These are phyloP conservation scores for Melierax canorus DNA, from an alignment of 2,113 vertebrate species.

Conservation along the genomic window DNA sequence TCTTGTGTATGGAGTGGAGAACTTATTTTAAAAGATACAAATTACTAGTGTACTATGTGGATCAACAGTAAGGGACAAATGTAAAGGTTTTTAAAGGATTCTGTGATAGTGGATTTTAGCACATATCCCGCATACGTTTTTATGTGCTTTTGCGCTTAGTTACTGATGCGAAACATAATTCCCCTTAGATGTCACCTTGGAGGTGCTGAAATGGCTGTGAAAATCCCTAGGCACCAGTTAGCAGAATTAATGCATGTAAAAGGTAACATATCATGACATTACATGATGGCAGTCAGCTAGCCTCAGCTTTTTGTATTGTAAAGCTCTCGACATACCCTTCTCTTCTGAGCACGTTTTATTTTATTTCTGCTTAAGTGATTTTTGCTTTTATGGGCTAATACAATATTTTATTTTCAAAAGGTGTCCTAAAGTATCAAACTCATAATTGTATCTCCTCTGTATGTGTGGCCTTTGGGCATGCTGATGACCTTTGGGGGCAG, in stretches of 20 bases:
- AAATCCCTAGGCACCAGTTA: background rate
- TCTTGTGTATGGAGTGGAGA: background rate
- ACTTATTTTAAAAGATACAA: background rate
- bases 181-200: background rate
- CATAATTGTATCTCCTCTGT: background rate
- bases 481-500: background rate
- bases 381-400: background rate
- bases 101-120: background rate
- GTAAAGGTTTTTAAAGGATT: background rate
- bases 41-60: background rate
- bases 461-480: background rate
- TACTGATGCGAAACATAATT: background rate
- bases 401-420: background rate
- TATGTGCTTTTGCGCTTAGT: background rate
- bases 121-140: background rate
- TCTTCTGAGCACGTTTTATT: background rate
- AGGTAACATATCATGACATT: background rate
- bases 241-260: background rate
- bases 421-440: background rate
- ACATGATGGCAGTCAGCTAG: background rate
- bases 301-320: background rate
- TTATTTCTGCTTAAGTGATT: background rate
- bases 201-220: slow-evolving; percentile 15
- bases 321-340: background rate
- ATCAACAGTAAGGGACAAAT: background rate